Evolutionary conservation across 2,113 vertebrate genomes (phyloP).

Genomic region (Triplophysa dalaica): DNA sequence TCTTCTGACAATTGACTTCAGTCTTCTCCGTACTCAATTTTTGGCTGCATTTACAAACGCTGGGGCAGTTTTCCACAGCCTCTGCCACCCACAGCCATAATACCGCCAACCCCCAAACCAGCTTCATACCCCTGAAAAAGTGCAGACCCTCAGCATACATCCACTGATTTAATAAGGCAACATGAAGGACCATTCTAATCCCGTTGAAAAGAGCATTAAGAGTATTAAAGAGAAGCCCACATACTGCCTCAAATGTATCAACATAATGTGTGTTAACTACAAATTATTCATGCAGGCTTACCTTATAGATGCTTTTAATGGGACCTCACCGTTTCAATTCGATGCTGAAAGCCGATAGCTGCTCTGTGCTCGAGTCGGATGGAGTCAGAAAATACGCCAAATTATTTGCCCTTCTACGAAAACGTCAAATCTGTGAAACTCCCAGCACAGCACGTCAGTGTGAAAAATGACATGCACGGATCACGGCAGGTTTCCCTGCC

Average conservation of each 20-base stretch:
- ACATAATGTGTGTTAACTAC: background rate
- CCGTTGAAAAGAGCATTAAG: slow-evolving; percentile 23
- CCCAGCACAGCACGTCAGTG: slow-evolving; percentile 49
- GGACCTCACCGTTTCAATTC: background rate
- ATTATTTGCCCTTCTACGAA: slow-evolving; percentile 26
- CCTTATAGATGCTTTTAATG: slow-evolving; percentile 18
- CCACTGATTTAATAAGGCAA: slow-evolving; percentile 22
- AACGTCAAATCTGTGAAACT: slow-evolving; percentile 52
- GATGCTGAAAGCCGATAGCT: background rate
- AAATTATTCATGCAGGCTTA: slow-evolving; percentile 24
- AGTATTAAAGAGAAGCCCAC: slow-evolving; percentile 7
- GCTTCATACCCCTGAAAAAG: slow-evolving; percentile 54
- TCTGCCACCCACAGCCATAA: slow-evolving; percentile 54
- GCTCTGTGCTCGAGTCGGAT: slow-evolving; percentile 18
- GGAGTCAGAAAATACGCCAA: slow-evolving; percentile 29
- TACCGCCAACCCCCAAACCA: slow-evolving; percentile 47
- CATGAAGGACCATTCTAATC: slow-evolving; percentile 28
- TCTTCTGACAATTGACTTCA: slow-evolving; percentile 73
- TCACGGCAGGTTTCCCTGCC: slow-evolving; percentile 60
- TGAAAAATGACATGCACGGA: slow-evolving; percentile 66
- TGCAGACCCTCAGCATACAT: background rate
- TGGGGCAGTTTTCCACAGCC: slow-evolving; percentile 61
- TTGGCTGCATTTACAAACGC: slow-evolving; percentile 66
- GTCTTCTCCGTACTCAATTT: slow-evolving; percentile 61
- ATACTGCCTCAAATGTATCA: slow-evolving; percentile 10